Evolutionary conservation across 64 coral and sea anemone species (phyloP), one percentile per base, ranked within the genome.

Genomic region (Stichodactyla mertensii): DNA sequence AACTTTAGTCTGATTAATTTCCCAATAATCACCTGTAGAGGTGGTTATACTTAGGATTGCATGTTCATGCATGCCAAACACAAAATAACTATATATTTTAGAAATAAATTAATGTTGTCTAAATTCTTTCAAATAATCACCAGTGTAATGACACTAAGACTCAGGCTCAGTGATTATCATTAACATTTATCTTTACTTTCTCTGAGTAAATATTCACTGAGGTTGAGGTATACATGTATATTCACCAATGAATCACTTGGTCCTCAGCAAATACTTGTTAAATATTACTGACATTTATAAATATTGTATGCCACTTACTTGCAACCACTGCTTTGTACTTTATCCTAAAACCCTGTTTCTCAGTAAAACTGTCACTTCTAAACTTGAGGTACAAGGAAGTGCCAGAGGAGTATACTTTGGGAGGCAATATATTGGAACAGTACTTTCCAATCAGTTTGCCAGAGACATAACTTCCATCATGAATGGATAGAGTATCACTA

Each of bases 401-500:
- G 26, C 78, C 78, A 81, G 51, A 53, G 16, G 78, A 81, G 36
- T 53, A 53, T 15, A 81, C 78, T 19, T 81, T 81, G 16, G 88
- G 59, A 28, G 88, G 88, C 24, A 77, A 22, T 16, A 19, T 23
- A 4, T 28, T 85, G 11, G 52, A 55, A 26, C 80, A 84, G 55
- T 84, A 85, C 69, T 14, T 85, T 11, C 82, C 82, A 78, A 85
- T 55, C 15, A 90, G 69, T 5, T 45, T 54, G 66, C 52, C 54
- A 81, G 28, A 69, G 2, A 31, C 20, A n/a, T 2, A 27, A 3
- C 74, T 83, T 10, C 88, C 88, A 78, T 90, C 82, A 55, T 83
- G 55, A 55, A 90, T 61, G 27, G 58, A 61, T 16, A 90, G 14
- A 52, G 55, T 77, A 62, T 90, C 81, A 77, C 74, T 36, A 20